Base-by-base conservation (phyloP, 2,113 vertebrate genomes). In the Hucho hucho region DNA sequence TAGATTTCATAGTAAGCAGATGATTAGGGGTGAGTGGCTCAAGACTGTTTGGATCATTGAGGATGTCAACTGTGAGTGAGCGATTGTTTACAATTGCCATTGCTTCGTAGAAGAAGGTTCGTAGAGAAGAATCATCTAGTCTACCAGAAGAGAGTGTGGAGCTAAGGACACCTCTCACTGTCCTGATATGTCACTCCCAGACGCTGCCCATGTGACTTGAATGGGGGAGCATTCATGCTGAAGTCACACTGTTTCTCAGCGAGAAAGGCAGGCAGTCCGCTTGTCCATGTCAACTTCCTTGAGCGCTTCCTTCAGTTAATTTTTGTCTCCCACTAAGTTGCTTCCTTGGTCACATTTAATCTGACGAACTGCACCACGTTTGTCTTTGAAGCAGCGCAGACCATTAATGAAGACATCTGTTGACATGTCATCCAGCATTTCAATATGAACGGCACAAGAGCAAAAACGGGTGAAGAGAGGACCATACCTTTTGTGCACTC, bases 341-440 rank as follows among this genome's bases (percentile, higher is more conserved):
- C 18, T 83, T 6, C 86, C 78, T 37, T 83, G 79, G 7, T 86
- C 78, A 37, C 56, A 84, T 2, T 25, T 73, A 5, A 83, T 78
- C 6, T 79, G 25, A 25, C 66, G 6, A 0, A 82, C 73, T 0
- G 72, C 6, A 0, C 84, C 75, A 4, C 75, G 2, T 9, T 82
- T 64, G 1, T 66, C 37, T 4, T 81, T 75, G 5, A 81, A 79
- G 26, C 73, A 83, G 1, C 64, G 4, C 1, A 83, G 67, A 0
- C 49, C 79, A 66, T 80, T 84, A 0, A 80, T 84, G 13, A 85
- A 72, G 4, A 69, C 5, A 2, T 84, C 73, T 1, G 75, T 82
- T 0, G 83, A 73, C 61, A 87, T 16, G 13, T 81, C 76, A 0
- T 74, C 69, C 0, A 82, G 6, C 74, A 87, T 82, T 7, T 86